These are phyloP conservation scores for Eilema depressum DNA, from an alignment of 2,888 invertebrate species.

Conservation along the genomic window DNA sequence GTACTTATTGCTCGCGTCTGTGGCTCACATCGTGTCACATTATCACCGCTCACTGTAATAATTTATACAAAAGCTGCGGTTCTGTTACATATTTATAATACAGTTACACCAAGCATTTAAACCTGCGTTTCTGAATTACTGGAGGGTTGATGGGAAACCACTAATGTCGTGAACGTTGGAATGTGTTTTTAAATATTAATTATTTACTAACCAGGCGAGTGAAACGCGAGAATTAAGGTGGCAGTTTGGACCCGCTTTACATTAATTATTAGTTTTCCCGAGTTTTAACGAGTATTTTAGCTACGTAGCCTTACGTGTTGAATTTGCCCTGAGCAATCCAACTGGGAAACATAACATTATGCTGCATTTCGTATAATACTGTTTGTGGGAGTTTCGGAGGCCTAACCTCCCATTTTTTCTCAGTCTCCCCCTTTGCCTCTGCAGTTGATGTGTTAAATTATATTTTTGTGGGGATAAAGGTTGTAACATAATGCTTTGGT, in stretches of 20 bases:
- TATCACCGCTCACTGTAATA: neutral
- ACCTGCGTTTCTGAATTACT: neutral
- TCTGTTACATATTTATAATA: neutral
- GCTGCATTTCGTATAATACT: neutral
- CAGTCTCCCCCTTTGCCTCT: neutral
- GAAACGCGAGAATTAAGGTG: conserved; percentile 14
- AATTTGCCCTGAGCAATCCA: neutral
- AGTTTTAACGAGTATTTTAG: conserved; percentile 3
- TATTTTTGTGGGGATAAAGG: neutral
- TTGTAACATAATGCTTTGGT: neutral
- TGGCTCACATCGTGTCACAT: neutral
- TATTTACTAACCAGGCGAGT: conserved; percentile 2
- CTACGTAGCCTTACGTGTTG: neutral
- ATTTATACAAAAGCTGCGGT: conserved; percentile 1
- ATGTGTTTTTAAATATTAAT: conserved; percentile 17
- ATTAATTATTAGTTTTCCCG: conserved; percentile 6
- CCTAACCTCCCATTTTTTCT: neutral
- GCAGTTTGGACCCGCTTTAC: conserved; percentile 5
- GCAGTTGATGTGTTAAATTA: neutral
- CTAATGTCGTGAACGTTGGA: conserved; percentile 14
- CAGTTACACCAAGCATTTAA: neutral
- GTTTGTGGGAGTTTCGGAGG: neutral
- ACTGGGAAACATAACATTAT: neutral
- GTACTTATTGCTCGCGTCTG: neutral
- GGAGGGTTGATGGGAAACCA: conserved; percentile 1